Base-by-base conservation (phyloP, 2,113 vertebrate genomes). In the Amphiprion percula region DNA sequence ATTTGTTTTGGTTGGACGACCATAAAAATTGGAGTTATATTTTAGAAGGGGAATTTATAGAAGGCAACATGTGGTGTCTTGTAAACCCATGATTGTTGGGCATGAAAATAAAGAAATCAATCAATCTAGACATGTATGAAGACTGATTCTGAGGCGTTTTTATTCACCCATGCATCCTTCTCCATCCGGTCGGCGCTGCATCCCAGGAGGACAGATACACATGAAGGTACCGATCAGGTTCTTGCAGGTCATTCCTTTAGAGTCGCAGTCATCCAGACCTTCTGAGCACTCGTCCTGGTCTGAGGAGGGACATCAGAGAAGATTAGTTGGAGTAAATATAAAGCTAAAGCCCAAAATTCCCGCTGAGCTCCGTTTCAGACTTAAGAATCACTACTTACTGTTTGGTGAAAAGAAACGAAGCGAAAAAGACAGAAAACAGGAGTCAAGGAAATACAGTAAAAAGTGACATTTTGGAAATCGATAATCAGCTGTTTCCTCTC, bases 171-270 rank as follows among this genome's bases (percentile, higher is more conserved):
- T 96, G 74, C 98, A 99, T 44, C 97, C 96, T 53, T 98, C 97
- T 30, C 95, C 95, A 37, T 97, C 95, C 0, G 95, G 96, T 30
- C 95, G 84, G 24, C 94, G 96, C 63, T 95, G 96, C 96, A 96
- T 97, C 17, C 97, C 98, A 0, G 90, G 93, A 0, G 97, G 97
- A 61, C 97, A 99, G 94, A 97, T 93, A 63, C 97, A 99, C 88
- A 95, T 91, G 78, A 99, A 99, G 80, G 96, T 97, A 39, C 98
- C 98, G 0, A 99, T 96, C 68, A 98, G 95, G 80, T 99, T 99
- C 91, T 99, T 98, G 80, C 97, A 99, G 68, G 95, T 93, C 97
- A 99, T 97, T 41, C 96, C 97, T 28, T 91, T 95, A 19, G 95
- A 94, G 14, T 94, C 95, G 0, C 98, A 99, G 94, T 97, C 95